Evolutionary conservation across 2,888 invertebrate species (phyloP).

Genomic region (Nebria brevicollis): DNA sequence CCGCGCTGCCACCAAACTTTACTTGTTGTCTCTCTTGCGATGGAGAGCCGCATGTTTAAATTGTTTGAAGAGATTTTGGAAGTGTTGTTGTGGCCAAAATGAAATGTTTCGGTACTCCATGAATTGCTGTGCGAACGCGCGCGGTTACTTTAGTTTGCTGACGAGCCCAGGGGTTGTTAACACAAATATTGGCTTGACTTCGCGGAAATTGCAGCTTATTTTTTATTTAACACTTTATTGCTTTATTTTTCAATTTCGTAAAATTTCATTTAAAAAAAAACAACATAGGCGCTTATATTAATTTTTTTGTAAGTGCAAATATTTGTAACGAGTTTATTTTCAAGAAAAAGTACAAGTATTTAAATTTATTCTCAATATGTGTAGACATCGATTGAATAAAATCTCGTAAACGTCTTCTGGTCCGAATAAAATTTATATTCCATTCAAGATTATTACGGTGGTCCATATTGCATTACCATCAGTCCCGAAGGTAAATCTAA

Average conservation of each 20-base stretch:
- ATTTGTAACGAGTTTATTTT: too few relatives aligned
- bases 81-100: slow-evolving; percentile 32
- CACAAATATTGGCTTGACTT: background rate
- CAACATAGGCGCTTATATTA: too few relatives aligned
- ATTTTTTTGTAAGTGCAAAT: too few relatives aligned
- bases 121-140: background rate
- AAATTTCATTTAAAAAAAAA: too few relatives aligned
- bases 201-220: background rate
- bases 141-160: background rate
- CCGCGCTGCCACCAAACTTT: slow-evolving; percentile 10
- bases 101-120: slow-evolving; percentile 7
- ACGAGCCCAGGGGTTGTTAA: background rate
- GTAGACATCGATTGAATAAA: background rate
- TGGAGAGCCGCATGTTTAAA: slow-evolving; percentile 44
- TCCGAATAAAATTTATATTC: background rate
- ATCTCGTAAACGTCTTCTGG: background rate
- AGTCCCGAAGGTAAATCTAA: background rate
- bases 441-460: background rate
- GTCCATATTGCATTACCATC: background rate
- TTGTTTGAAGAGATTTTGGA: slow-evolving; percentile 45
- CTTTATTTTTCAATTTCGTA: too few relatives aligned
- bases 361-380: too few relatives aligned
- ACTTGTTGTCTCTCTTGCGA: background rate
- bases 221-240: too few relatives aligned
- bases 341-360: too few relatives aligned